These are phyloP conservation scores for Cylindroiulus punctatus DNA, from an alignment of 2,888 invertebrate genomes.

Conservation along the genomic window DNA sequence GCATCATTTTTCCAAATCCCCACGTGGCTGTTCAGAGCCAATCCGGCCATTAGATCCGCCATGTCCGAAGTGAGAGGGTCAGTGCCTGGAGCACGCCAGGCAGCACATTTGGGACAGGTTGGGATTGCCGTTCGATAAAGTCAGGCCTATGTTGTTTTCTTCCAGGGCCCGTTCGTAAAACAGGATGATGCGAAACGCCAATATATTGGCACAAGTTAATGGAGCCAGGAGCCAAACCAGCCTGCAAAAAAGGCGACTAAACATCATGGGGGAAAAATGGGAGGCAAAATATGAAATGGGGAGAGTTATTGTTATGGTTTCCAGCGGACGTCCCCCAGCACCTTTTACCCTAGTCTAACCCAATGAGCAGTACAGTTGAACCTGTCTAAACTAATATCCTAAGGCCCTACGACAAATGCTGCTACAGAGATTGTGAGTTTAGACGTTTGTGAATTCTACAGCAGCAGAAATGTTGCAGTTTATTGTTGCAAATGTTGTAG, in stretches of 20 bases:
- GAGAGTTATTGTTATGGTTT: slow-evolving; percentile 41
- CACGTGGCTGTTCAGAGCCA: slow-evolving; percentile 6
- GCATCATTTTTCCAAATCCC: not conserved
- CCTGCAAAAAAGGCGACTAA: not conserved
- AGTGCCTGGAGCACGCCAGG: not conserved
- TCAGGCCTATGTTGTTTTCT: not conserved
- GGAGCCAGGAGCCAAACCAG: slow-evolving; percentile 34
- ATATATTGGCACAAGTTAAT: slow-evolving; percentile 44
- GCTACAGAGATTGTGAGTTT: no score
- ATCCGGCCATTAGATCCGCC: slow-evolving; percentile 7
- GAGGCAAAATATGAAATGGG: slow-evolving; percentile 33
- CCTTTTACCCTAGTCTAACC: not conserved
- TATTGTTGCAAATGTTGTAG: no score
- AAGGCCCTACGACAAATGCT: no score
- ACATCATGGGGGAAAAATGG: slow-evolving; percentile 22
- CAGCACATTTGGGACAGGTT: not conserved
- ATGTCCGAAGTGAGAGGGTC: slow-evolving; percentile 41
- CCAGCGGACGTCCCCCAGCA: not conserved
- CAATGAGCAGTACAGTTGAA: no score
- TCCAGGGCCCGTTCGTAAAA: not conserved
- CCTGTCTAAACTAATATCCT: no score
- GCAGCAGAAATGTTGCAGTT: no score
- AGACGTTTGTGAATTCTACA: no score
- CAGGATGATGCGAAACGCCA: not conserved
- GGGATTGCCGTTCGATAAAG: slow-evolving; percentile 28